Percentiles rank a stretch among this genome's conserved stretches.
These are phyloP conservation scores for Brachionus plicatilis DNA, from an alignment of 1,140 invertebrate species.

Conservation along the genomic window DNA sequence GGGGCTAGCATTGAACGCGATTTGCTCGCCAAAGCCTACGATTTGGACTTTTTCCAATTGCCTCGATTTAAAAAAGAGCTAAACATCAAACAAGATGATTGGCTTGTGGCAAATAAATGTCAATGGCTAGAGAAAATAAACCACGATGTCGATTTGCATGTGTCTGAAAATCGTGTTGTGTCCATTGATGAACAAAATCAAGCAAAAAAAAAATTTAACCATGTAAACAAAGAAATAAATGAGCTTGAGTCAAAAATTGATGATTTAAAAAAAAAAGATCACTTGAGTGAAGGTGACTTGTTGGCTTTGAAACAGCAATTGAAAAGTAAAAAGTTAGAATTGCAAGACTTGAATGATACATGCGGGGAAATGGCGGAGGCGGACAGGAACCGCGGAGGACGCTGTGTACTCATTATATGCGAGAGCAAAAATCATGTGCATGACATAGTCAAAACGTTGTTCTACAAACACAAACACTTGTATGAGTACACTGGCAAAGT, in stretches of 20 bases:
- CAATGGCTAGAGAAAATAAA: not conserved
- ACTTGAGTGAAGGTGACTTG: not conserved
- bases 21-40: not conserved
- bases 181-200: not conserved
- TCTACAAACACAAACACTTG: conserved; percentile 18
- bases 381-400: not conserved
- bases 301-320: not conserved
- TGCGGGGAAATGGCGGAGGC: not conserved
- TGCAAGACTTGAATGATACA: not conserved
- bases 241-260: not conserved
- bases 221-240: not conserved
- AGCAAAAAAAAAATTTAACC: not conserved
- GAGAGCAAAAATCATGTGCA: not conserved
- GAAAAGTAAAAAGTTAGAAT: not conserved
- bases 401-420: not conserved
- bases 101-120: not conserved
- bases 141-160: not conserved
- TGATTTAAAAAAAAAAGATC: not conserved
- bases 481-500: not conserved
- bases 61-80: conserved; percentile 1
- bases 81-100: not conserved
- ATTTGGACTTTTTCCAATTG: not conserved
- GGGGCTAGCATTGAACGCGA: not conserved
- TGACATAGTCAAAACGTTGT: not conserved
- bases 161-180: not conserved